Percentiles rank a stretch among this genome's conserved stretches.
Conservation (phyloP, 2,888 invertebrate genomes). For the Seladonia tumulorum region DNA sequence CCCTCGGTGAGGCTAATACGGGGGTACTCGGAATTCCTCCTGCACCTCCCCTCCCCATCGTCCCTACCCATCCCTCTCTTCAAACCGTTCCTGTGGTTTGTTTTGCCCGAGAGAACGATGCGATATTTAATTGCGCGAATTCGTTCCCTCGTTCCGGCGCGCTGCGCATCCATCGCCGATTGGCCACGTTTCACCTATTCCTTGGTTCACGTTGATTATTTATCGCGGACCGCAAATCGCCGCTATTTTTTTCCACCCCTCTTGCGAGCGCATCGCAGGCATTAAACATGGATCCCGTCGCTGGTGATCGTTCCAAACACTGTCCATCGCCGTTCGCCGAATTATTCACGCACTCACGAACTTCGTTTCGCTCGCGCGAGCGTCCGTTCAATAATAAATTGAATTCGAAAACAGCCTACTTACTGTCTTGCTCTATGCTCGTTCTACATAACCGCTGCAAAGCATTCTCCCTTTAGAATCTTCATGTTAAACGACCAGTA, state of each 20-base stretch:
- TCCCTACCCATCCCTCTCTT: background rate
- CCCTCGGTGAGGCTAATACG: conserved; percentile 42
- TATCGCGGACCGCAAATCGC: conserved; percentile 7
- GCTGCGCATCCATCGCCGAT: conserved; percentile 3
- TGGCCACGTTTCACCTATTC: conserved; percentile 36
- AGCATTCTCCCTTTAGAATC: background rate
- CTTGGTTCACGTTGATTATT: conserved; percentile 19
- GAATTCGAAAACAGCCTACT: background rate
- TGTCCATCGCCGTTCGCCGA: conserved; percentile 3
- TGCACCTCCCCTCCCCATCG: background rate
- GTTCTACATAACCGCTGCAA: background rate
- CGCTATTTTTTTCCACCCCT: background rate
- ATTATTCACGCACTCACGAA: conserved; percentile 20
- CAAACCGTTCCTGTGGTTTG: conserved; percentile 11
- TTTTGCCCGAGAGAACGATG: conserved; percentile 31
- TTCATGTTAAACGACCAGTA: background rate
- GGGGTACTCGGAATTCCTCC: conserved; percentile 37
- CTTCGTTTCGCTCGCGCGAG: background rate
- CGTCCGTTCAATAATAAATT: background rate
- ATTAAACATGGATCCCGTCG: conserved; percentile 9
- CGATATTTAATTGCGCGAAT: conserved; percentile 31
- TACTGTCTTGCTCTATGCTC: background rate
- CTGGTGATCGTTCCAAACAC: background rate
- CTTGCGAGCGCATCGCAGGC: background rate
- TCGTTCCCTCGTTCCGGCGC: conserved; percentile 16